These are phyloP conservation scores for Pseudomyrmex pallidus DNA, from an alignment of 1,140 invertebrate species.

Conservation along the genomic window DNA sequence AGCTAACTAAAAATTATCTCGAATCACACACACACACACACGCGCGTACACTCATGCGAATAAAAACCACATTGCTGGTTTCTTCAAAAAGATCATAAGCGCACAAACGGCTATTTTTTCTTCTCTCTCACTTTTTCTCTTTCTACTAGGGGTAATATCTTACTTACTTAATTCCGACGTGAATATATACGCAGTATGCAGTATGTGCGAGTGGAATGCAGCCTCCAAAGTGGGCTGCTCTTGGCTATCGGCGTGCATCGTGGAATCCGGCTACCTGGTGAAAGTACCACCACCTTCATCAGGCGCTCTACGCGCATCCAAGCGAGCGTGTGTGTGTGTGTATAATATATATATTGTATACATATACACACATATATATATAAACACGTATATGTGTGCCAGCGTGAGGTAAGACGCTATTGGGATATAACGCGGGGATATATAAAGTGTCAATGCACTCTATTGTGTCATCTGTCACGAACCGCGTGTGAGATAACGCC, in stretches of 20 bases:
- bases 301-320: constrained; percentile 53
- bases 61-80: no score
- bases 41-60: no score
- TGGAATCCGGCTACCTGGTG: constrained; percentile 73
- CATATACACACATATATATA: neutral
- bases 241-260: constrained; percentile 73
- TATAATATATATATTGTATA: no score
- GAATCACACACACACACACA: no score
- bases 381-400: neutral
- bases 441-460: constrained; percentile 73
- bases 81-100: no score
- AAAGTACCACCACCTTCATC: constrained; percentile 72
- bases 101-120: no score
- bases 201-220: constrained; percentile 59
- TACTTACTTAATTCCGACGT: constrained; percentile 52
- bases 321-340: neutral
- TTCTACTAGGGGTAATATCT: neutral
- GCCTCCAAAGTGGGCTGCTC: constrained; percentile 73
- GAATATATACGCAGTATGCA: constrained; percentile 49
- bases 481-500: constrained; percentile 68
- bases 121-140: no score
- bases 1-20: no score
- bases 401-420: constrained; percentile 64
- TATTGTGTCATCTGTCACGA: constrained; percentile 73
- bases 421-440: constrained; percentile 17